Conservation (phyloP, 2,888 invertebrate genomes). For the Lasioglossum lativentre region DNA sequence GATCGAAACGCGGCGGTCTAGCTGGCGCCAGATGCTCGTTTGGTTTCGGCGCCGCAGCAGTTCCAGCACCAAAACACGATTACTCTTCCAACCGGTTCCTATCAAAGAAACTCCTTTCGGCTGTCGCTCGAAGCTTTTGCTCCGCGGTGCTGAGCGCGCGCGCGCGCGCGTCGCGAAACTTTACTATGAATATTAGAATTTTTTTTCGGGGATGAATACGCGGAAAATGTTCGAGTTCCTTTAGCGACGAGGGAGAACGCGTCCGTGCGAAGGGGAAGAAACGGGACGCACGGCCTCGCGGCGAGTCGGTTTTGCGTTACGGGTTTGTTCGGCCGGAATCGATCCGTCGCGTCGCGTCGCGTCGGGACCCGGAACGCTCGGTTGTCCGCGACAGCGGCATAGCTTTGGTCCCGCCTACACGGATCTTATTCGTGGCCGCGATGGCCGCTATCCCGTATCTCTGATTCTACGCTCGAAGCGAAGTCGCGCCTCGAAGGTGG, state of each 20-base stretch:
- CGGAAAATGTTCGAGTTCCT: background rate
- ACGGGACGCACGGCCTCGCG: background rate
- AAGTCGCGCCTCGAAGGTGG: slow-evolving; percentile 77
- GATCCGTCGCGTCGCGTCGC: background rate
- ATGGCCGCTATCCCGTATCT: slow-evolving; percentile 82
- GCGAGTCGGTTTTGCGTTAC: background rate
- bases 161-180: background rate
- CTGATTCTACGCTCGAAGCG: slow-evolving; percentile 65
- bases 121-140: background rate
- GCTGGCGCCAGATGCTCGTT: slow-evolving; percentile 72
- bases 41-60: slow-evolving; percentile 75
- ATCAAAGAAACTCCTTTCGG: slow-evolving; percentile 42
- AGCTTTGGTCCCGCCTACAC: slow-evolving; percentile 83
- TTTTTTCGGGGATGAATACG: background rate
- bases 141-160: background rate
- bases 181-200: background rate
- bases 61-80: slow-evolving; percentile 65
- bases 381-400: slow-evolving; percentile 37
- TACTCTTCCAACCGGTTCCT: slow-evolving; percentile 67
- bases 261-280: background rate
- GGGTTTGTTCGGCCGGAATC: background rate
- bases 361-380: background rate
- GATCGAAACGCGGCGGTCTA: slow-evolving; percentile 24
- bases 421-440: slow-evolving; percentile 80
- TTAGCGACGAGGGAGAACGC: background rate